Conservation (phyloP, 1,140 invertebrate species). For the Sycobia sp. region DNA sequence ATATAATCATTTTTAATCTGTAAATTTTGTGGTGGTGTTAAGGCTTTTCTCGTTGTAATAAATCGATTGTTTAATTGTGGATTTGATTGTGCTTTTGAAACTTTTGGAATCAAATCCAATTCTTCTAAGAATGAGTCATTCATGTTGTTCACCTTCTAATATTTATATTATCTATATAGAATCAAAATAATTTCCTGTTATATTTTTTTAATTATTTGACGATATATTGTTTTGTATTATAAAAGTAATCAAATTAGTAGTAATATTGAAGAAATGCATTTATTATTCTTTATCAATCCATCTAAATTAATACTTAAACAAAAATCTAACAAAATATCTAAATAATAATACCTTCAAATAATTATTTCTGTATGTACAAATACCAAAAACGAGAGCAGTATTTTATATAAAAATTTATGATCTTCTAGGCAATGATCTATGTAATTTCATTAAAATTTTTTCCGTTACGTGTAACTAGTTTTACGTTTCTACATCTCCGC, state of each 20-base stretch:
- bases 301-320: too few species aligned
- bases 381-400: too few species aligned
- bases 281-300: not conserved
- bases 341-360: too few species aligned
- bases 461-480: not conserved
- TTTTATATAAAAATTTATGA: too few species aligned
- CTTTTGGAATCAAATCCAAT: slow-evolving; percentile 41
- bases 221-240: not conserved
- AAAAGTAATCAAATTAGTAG: not conserved
- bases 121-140: slow-evolving; percentile 56
- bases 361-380: too few species aligned
- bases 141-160: slow-evolving; percentile 38
- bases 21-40: slow-evolving; percentile 3
- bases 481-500: not conserved
- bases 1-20: not conserved
- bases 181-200: not conserved
- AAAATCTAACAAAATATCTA: too few species aligned
- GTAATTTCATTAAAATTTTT: slow-evolving; percentile 8
- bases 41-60: slow-evolving; percentile 38
- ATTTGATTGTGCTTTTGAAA: slow-evolving; percentile 26
- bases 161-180: not conserved
- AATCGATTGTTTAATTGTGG: slow-evolving; percentile 31
- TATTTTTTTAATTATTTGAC: not conserved
- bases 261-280: not conserved
- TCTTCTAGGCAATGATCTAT: not conserved